Evolutionary conservation across 2,797 vertebrate genomes (phyloP).

Genomic region (Sardinella longiceps): DNA sequence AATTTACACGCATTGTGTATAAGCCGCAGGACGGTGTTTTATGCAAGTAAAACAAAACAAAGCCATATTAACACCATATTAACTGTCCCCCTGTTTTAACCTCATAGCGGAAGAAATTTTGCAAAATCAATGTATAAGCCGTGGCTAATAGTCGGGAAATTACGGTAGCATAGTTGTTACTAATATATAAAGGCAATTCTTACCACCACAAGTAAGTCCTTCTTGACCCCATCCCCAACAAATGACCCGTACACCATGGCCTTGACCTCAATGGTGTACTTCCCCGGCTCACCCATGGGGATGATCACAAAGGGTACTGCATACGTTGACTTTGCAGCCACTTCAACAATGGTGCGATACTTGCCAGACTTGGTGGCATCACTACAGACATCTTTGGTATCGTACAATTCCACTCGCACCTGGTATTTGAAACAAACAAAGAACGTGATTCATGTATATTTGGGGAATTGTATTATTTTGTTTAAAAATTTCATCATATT

Average conservation of each 20-base stretch:
- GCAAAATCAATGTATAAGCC: too few relatives aligned
- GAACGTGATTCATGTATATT: too few relatives aligned
- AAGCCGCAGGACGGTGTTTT: too few relatives aligned
- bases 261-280: constrained; percentile 78
- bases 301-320: constrained; percentile 80
- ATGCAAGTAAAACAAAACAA: too few relatives aligned
- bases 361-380: constrained; percentile 73
- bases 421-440: background rate
- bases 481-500: too few relatives aligned
- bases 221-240: constrained; percentile 75
- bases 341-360: constrained; percentile 60
- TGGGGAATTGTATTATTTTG: background rate
- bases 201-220: constrained; percentile 84
- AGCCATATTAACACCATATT: too few relatives aligned
- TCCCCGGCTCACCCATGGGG: constrained; percentile 72
- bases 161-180: too few relatives aligned
- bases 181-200: constrained; percentile 49
- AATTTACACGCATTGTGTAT: too few relatives aligned
- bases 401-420: constrained; percentile 70
- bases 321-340: constrained; percentile 63
- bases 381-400: constrained; percentile 79
- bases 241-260: constrained; percentile 59
- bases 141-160: too few relatives aligned
- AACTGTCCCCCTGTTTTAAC: too few relatives aligned
- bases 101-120: too few relatives aligned